Conservation (phyloP, 2,113 vertebrate genomes). For the Chloropsis hardwickii region DNA sequence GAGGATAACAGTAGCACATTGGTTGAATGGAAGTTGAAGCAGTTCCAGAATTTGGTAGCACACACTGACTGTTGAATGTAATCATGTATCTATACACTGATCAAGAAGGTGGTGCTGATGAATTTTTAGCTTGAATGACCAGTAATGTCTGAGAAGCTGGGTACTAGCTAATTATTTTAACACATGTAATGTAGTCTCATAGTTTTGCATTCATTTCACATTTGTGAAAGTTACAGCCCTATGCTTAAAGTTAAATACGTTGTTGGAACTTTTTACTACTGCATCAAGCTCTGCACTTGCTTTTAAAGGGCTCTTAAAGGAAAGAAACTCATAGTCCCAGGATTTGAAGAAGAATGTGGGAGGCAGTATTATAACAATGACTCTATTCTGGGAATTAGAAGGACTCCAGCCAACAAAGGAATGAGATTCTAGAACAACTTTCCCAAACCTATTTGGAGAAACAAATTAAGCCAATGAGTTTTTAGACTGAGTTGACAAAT, state of each 20-base stretch:
- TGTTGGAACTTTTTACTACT: neutral
- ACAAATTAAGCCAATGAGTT: neutral
- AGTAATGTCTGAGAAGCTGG: neutral
- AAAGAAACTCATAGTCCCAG: neutral
- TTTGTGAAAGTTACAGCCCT: neutral
- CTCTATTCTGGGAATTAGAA: neutral
- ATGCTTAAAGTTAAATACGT: neutral
- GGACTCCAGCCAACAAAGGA: neutral
- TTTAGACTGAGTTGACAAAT: neutral
- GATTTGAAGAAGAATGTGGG: neutral
- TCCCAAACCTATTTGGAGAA: neutral
- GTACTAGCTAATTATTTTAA: neutral
- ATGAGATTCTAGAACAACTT: conserved; percentile 2
- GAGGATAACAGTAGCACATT: neutral
- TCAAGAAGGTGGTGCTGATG: neutral
- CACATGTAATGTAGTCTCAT: neutral
- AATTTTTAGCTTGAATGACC: neutral
- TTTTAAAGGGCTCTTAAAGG: neutral
- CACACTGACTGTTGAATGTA: neutral
- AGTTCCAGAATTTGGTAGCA: neutral
- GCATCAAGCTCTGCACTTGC: neutral
- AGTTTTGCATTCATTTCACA: neutral
- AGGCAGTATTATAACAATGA: neutral
- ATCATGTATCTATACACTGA: neutral
- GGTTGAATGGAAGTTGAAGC: neutral